phyloP scores from a whole-genome alignment of 2,888 invertebrate species.

The Operophtera brumata region DNA sequence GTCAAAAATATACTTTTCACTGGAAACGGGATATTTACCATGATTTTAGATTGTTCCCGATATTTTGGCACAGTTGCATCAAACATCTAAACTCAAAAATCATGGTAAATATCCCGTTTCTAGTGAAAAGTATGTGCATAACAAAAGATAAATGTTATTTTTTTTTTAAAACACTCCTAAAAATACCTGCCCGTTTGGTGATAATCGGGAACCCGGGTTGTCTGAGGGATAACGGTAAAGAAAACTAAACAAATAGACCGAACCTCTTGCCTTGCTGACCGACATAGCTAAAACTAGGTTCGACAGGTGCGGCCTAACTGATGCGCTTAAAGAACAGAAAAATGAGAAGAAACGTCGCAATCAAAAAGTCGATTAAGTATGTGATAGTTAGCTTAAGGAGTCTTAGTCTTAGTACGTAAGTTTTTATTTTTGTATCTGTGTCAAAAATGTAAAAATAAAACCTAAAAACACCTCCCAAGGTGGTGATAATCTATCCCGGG shows the following conservation, averaged over 20 bases:
- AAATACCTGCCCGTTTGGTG: too few species aligned
- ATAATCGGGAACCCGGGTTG: conserved; percentile 75
- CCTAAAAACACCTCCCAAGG: conserved; percentile 61
- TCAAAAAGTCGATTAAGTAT: neutral
- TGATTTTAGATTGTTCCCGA: too few species aligned
- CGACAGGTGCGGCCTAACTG: conserved; percentile 43
- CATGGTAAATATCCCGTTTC: too few species aligned
- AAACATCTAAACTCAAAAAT: too few species aligned
- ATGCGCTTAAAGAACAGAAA: conserved; percentile 32
- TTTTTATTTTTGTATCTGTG: neutral
- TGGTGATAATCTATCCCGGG: conserved; percentile 79
- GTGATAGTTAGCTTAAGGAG: neutral
- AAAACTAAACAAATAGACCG: conserved; percentile 51
- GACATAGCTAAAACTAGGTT: conserved; percentile 50
- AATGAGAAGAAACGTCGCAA: conserved; percentile 9
- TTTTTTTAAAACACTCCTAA: too few species aligned
- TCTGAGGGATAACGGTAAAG: conserved; percentile 55
- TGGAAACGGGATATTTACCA: too few species aligned
- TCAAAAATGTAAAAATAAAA: too few species aligned
- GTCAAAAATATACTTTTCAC: too few species aligned
- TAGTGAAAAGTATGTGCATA: too few species aligned
- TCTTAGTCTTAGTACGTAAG: too few species aligned
- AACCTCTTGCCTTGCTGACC: conserved; percentile 36
- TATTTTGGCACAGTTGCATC: too few species aligned
- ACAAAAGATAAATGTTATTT: too few species aligned